phyloP scores from a whole-genome alignment of 2,113 vertebrate species.

The Salvator merianae region DNA sequence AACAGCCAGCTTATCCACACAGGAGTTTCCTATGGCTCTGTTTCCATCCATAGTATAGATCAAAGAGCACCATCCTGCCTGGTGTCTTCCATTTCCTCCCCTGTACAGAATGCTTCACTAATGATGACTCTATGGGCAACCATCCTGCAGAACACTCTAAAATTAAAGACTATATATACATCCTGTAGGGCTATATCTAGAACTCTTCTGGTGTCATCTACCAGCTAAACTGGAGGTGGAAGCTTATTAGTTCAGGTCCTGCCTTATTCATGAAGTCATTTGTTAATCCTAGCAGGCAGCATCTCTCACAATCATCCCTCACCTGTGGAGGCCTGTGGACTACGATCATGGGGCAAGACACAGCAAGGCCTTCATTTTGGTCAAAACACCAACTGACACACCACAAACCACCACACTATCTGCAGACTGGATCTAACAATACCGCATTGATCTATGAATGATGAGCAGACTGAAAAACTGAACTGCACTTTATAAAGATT shows the following conservation, averaged over 20 bases:
- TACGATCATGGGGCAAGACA: too few relatives aligned
- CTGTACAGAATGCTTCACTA: not conserved
- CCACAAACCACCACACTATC: too few relatives aligned
- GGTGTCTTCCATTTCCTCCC: not conserved
- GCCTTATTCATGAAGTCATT: not conserved
- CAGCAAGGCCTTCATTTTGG: too few relatives aligned
- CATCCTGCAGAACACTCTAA: not conserved
- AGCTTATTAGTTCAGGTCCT: not conserved
- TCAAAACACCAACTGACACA: too few relatives aligned
- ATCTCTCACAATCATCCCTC: not conserved
- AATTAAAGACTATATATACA: not conserved
- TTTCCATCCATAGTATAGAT: not conserved
- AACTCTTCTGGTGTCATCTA: not conserved
- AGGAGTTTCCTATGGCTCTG: not conserved
- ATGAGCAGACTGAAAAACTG: not conserved
- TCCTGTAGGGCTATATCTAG: not conserved
- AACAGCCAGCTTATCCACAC: not conserved
- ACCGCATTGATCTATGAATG: not conserved
- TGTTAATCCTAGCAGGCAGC: not conserved
- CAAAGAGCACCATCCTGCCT: not conserved
- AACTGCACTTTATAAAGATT: not conserved
- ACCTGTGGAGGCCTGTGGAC: not conserved
- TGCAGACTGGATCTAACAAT: not conserved
- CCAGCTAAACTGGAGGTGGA: not conserved
- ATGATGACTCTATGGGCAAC: not conserved